phyloP scores from a whole-genome alignment of 2,888 invertebrate genomes.

The Chrysina gloriosa region DNA sequence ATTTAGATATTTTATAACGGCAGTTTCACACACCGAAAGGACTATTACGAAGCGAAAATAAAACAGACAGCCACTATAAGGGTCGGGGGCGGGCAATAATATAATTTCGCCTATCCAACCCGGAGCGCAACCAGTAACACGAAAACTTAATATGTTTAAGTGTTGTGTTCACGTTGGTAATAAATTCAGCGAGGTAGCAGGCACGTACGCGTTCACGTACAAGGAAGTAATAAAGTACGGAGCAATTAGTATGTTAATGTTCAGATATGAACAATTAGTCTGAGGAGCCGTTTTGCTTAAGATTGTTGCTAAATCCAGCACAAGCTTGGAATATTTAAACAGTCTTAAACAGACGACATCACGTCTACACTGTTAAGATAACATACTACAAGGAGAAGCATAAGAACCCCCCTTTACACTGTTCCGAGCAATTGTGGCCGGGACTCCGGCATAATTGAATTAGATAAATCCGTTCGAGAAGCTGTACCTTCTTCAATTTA shows the following conservation, averaged over 20 bases:
- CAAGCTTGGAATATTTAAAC: constrained; percentile 67
- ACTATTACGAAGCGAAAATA: background rate
- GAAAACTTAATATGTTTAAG: constrained; percentile 41
- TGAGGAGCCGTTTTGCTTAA: constrained; percentile 60
- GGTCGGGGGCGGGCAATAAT: constrained; percentile 32
- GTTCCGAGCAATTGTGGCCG: constrained; percentile 39
- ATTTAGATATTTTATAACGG: background rate
- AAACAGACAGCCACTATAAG: constrained; percentile 19
- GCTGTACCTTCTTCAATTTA: constrained; percentile 32
- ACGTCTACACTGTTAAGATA: constrained; percentile 64
- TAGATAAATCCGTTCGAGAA: constrained; percentile 39
- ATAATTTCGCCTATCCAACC: constrained; percentile 18
- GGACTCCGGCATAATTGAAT: constrained; percentile 35
- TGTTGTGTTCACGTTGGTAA: constrained; percentile 42
- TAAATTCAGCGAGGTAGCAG: constrained; percentile 45
- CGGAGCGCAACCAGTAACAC: constrained; percentile 34
- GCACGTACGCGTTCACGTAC: constrained; percentile 56
- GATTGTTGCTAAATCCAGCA: constrained; percentile 61
- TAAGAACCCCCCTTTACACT: constrained; percentile 52
- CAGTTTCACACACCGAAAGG: background rate
- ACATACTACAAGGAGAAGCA: constrained; percentile 55
- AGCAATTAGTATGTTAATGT: constrained; percentile 64
- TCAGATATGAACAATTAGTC: constrained; percentile 65
- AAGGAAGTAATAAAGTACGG: constrained; percentile 60
- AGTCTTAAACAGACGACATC: constrained; percentile 64